phyloP scores from a whole-genome alignment of 2,888 invertebrate species.

The Cataglyphis livida region DNA sequence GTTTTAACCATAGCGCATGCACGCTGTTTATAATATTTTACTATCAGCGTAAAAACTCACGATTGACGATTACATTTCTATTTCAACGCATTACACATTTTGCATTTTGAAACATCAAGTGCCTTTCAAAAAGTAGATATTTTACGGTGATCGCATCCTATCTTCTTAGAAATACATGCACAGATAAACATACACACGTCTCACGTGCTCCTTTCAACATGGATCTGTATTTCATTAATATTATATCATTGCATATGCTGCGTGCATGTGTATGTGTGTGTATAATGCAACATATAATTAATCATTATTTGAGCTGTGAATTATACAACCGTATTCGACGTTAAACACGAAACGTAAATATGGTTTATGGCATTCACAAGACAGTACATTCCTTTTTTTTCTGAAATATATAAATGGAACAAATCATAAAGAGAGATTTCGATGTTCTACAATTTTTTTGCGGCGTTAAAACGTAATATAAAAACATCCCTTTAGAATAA shows the following conservation, averaged over 20 bases:
- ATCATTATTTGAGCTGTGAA: not conserved
- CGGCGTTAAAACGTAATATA: not conserved
- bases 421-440: not conserved
- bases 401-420: not conserved
- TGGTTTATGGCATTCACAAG: not conserved
- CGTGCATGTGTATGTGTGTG: too few species aligned
- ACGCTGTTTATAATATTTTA: conserved; percentile 3
- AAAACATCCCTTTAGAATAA: conserved; percentile 8
- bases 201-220: not conserved
- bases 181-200: not conserved
- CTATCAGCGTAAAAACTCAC: conserved; percentile 3
- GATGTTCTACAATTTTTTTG: not conserved
- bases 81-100: conserved; percentile 19
- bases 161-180: not conserved
- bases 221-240: not conserved
- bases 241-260: not conserved
- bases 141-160: not conserved
- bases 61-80: conserved; percentile 1
- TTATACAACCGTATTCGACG: not conserved
- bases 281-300: not conserved
- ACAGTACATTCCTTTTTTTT: not conserved
- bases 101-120: conserved; percentile 26
- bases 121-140: not conserved
- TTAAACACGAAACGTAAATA: conserved; percentile 6
- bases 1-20: not conserved